phyloP scores from a whole-genome alignment of 2,797 vertebrate genomes.

The Telmatherina bonti region DNA sequence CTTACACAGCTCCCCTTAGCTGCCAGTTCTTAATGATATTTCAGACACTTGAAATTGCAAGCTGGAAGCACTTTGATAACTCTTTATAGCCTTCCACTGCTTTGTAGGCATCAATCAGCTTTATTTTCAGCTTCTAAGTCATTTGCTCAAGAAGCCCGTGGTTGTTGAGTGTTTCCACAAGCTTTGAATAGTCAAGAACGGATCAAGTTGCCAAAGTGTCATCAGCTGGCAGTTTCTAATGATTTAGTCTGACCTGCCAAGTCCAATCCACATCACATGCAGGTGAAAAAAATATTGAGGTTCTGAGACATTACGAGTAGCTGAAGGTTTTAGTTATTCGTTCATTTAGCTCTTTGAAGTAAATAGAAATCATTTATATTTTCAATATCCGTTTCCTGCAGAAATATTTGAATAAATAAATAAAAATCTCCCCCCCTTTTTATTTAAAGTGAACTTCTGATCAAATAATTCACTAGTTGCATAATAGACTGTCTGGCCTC shows the following conservation, averaged over 20 bases:
- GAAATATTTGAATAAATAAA: neutral
- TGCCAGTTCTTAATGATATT: slow-evolving; percentile 42
- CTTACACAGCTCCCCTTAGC: slow-evolving; percentile 38
- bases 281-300: neutral
- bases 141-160: slow-evolving; percentile 27
- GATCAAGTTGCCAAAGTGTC: slow-evolving; percentile 26
- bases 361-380: neutral
- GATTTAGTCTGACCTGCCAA: slow-evolving; percentile 12
- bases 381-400: neutral
- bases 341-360: neutral
- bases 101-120: slow-evolving; percentile 34
- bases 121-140: slow-evolving; percentile 37
- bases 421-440: neutral
- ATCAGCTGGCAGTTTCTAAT: slow-evolving; percentile 37
- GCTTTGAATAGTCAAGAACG: slow-evolving; percentile 22
- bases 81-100: slow-evolving; percentile 31
- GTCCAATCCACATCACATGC: slow-evolving; percentile 13
- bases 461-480: neutral
- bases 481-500: slow-evolving; percentile 15
- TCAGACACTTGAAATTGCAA: slow-evolving; percentile 41
- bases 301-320: neutral
- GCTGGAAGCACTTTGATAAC: slow-evolving; percentile 46
- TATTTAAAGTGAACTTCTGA: slow-evolving; percentile 5
- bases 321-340: neutral
- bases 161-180: slow-evolving; percentile 16